These are phyloP conservation scores for Puntigrus tetrazona DNA, from an alignment of 2,113 vertebrate genomes.

Conservation along the genomic window DNA sequence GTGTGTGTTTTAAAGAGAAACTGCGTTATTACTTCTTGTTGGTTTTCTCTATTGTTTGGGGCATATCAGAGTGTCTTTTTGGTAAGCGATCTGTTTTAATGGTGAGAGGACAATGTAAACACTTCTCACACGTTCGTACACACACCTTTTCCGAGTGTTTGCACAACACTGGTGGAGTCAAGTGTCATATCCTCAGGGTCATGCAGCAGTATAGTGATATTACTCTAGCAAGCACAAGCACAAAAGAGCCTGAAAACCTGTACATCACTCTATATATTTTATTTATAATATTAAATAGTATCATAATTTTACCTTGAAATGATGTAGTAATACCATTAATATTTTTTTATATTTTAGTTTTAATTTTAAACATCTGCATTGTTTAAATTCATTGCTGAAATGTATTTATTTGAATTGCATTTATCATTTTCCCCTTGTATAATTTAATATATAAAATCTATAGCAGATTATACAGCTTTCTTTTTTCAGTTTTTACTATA, in stretches of 20 bases:
- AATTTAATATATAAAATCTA: background rate
- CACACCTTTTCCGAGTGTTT: background rate
- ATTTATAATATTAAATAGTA: no score
- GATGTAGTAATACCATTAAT: no score
- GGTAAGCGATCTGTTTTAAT: background rate
- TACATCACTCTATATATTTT: background rate
- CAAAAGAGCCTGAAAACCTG: background rate
- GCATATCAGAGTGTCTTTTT: background rate
- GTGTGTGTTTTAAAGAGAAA: background rate
- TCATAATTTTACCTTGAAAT: no score
- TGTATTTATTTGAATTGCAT: background rate
- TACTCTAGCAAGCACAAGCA: background rate
- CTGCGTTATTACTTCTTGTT: no score
- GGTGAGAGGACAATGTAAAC: background rate
- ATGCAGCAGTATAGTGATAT: background rate
- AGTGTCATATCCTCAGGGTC: conserved; percentile 26
- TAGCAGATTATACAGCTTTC: background rate
- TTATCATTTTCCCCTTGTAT: background rate
- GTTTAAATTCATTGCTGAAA: no score
- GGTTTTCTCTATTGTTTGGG: background rate
- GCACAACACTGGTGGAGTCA: background rate
- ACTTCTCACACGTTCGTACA: background rate
- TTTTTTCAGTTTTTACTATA: background rate
- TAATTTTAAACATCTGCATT: no score
- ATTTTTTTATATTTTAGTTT: no score